A percentile compares a stretch with the other conserved stretches of the same genome.
phyloP scores from a whole-genome alignment of 2,113 vertebrate species.

The Misgurnus mizolepis region DNA sequence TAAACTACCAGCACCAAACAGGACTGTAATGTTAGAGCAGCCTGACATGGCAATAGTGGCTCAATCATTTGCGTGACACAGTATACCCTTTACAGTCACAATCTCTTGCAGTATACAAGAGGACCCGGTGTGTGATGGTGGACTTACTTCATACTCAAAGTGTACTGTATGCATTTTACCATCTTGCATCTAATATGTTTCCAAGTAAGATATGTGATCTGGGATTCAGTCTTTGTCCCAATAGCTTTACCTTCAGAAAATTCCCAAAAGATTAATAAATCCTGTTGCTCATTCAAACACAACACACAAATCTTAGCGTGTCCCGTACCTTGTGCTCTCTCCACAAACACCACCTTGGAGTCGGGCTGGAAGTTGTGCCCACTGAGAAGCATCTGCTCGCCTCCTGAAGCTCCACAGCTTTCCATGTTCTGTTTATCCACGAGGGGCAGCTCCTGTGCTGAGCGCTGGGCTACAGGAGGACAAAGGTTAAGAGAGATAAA shows the following conservation, averaged over 20 bases:
- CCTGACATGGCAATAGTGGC: too few relatives aligned
- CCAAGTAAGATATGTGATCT: not conserved
- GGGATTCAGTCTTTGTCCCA: slow-evolving; percentile 4
- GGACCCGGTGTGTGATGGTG: not conserved
- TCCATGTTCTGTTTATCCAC: slow-evolving; percentile 94
- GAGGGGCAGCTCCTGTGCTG: slow-evolving; percentile 95
- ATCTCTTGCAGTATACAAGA: not conserved
- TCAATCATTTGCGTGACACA: too few relatives aligned
- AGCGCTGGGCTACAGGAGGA: slow-evolving; percentile 84
- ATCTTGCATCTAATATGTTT: slow-evolving; percentile 8
- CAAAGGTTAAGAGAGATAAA: not conserved
- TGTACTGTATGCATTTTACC: not conserved
- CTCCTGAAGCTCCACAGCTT: slow-evolving; percentile 84
- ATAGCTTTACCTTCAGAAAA: slow-evolving; percentile 5
- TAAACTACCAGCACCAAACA: too few relatives aligned
- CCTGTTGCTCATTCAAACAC: slow-evolving; percentile 23
- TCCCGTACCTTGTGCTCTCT: slow-evolving; percentile 92
- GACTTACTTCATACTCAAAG: too few relatives aligned
- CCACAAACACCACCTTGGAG: slow-evolving; percentile 97
- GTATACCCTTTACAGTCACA: not conserved
- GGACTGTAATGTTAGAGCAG: too few relatives aligned
- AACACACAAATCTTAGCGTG: slow-evolving; percentile 18
- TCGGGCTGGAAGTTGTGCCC: slow-evolving; percentile 97
- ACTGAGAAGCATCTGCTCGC: slow-evolving; percentile 87
- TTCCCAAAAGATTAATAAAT: slow-evolving; percentile 32